These are phyloP conservation scores for Phasianus colchicus DNA, from an alignment of 2,113 vertebrate genomes.

Conservation along the genomic window DNA sequence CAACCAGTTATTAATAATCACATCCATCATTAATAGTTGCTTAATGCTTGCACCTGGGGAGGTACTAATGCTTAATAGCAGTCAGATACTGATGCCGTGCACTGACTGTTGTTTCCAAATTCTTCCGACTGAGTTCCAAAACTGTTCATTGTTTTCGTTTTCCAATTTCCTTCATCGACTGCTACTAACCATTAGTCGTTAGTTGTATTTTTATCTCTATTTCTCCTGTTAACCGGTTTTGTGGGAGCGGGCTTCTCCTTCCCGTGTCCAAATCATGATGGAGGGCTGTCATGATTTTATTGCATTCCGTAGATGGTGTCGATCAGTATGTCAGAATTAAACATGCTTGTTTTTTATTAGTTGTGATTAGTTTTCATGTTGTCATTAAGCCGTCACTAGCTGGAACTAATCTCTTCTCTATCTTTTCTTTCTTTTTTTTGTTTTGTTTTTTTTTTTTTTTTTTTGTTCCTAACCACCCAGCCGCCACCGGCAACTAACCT, in stretches of 20 bases:
- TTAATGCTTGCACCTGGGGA: slow-evolving; percentile 89
- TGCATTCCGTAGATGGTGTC: slow-evolving; percentile 89
- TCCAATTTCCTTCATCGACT: slow-evolving; percentile 84
- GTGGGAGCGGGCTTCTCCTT: slow-evolving; percentile 84
- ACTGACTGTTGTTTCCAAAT: slow-evolving; percentile 80
- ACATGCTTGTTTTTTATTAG: slow-evolving; percentile 91
- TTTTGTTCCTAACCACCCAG: slow-evolving; percentile 97
- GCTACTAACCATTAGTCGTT: slow-evolving; percentile 91
- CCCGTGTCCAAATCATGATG: slow-evolving; percentile 90
- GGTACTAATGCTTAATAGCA: slow-evolving; percentile 95
- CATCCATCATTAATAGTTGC: slow-evolving; percentile 91
- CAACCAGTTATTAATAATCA: slow-evolving; percentile 93
- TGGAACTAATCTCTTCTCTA: slow-evolving; percentile 99
- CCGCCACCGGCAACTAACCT: slow-evolving; percentile 99
- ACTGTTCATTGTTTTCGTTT: slow-evolving; percentile 78
- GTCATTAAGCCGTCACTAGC: slow-evolving; percentile 99
- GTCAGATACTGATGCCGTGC: slow-evolving; percentile 82
- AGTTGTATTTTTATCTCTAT: slow-evolving; percentile 86
- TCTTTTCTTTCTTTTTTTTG: slow-evolving; percentile 88
- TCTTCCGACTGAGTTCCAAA: slow-evolving; percentile 74
- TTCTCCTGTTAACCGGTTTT: slow-evolving; percentile 85
- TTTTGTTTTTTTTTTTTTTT: slow-evolving; percentile 80
- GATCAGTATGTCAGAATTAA: slow-evolving; percentile 86
- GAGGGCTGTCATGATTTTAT: slow-evolving; percentile 89
- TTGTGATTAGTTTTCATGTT: slow-evolving; percentile 97